phyloP scores from a whole-genome alignment of 2,113 vertebrate genomes.

The Theristicus caerulescens region DNA sequence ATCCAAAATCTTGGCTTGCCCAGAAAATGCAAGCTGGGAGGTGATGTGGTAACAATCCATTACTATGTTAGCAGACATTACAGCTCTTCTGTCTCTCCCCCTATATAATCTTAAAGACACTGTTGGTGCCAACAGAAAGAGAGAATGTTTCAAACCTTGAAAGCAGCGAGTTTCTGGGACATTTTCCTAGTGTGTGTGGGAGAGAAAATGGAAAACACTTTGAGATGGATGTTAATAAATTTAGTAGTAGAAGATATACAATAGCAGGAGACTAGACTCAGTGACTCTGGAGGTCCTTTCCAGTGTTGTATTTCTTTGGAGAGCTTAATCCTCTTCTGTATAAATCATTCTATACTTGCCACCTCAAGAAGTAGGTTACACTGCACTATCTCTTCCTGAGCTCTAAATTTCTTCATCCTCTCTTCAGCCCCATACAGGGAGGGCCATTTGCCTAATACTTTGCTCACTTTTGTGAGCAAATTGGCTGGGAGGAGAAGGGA shows the following conservation, averaged over 20 bases:
- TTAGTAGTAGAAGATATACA: not conserved
- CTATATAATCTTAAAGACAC: not conserved
- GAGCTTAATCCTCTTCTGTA: not conserved
- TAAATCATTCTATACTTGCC: not conserved
- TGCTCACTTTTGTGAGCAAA: not conserved
- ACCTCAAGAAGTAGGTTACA: not conserved
- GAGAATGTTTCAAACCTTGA: not conserved
- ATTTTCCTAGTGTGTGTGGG: not conserved
- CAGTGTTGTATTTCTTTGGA: not conserved
- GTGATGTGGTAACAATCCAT: not conserved
- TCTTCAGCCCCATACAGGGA: not conserved
- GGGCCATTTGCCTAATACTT: not conserved
- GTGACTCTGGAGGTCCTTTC: not conserved
- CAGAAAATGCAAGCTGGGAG: not conserved
- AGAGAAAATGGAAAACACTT: not conserved
- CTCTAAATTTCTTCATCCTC: not conserved
- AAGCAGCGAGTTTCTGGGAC: not conserved
- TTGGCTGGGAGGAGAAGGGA: not conserved
- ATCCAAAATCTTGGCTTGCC: not conserved
- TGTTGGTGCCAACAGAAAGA: not conserved
- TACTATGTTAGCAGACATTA: not conserved
- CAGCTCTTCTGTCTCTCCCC: not conserved
- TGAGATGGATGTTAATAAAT: not conserved
- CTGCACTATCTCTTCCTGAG: not conserved
- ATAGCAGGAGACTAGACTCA: not conserved